Base-by-base conservation (phyloP, 1,140 invertebrate genomes). In the Trachymyrmex cornetzi region DNA sequence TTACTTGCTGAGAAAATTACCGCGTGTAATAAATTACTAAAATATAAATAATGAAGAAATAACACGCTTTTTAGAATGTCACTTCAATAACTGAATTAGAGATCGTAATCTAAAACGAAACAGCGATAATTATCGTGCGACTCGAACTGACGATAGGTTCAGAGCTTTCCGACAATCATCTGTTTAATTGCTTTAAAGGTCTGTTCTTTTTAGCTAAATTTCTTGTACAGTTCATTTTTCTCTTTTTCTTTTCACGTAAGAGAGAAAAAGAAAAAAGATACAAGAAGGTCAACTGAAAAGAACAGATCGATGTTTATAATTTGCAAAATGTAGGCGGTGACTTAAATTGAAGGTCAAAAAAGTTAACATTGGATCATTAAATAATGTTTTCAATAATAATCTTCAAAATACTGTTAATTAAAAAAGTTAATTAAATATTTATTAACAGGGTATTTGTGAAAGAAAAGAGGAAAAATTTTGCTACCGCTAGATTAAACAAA, bases 151-250 rank as follows among this genome's bases (percentile, higher is more conserved):
- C 63, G 77, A 22, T 71, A 59, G 11, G 12, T 86, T 86, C 85
- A 80, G 53, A 61, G 38, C 14, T 66, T 11, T 30, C 48, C 22
- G 48, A 48, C 27, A 66, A 86, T 69, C 55, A 79, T 75, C 61
- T 38, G 24, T 75, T 84, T 82, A 44, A 59, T 82, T 48, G 55
- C 14, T 19, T 44, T 44, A 44, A 44, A 44, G 9, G 9, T 11
- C 38, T 44, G 38, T 11, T 44, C 38, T 44, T 44, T 38, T 11
- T 44, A 44, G 38, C 2, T 44, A 3, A 44, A 44, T 11, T 44
- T 44, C 38, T 44, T 44, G 9, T 2, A 44, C 7, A 44, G 38
- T 44, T 44, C 38, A 44, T 44, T 44, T 44, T 44, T 11, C 9
- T 44, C 2, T 44, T 44, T 44, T 44, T 38, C 34, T 38, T 38